These are phyloP conservation scores for Galerucella calmariensis DNA, from an alignment of 2,888 invertebrate species.

Conservation along the genomic window DNA sequence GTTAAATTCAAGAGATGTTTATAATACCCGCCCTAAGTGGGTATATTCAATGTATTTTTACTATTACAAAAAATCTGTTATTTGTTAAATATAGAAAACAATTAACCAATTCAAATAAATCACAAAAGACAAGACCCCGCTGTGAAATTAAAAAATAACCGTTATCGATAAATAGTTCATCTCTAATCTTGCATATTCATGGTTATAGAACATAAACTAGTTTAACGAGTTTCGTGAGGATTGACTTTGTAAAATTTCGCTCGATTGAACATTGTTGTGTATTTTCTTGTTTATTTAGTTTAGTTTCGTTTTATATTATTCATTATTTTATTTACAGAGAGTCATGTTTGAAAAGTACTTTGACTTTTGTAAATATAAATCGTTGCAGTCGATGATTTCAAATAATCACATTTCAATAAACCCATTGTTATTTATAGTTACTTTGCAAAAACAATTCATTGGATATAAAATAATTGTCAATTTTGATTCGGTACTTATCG, in stretches of 20 bases:
- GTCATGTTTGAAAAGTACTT: neutral
- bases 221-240: slow-evolving; percentile 54
- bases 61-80: too few relatives aligned
- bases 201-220: slow-evolving; percentile 58
- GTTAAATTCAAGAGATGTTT: too few relatives aligned
- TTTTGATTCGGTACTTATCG: neutral
- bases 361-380: neutral
- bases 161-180: neutral
- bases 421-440: slow-evolving; percentile 1
- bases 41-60: too few relatives aligned
- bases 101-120: neutral
- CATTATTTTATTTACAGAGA: neutral
- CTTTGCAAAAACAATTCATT: neutral
- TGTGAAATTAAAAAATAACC: slow-evolving; percentile 3
- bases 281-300: slow-evolving; percentile 18
- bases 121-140: neutral
- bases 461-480: neutral
- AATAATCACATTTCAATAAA: slow-evolving; percentile 8
- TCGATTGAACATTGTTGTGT: slow-evolving; percentile 33
- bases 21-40: too few relatives aligned
- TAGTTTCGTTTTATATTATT: slow-evolving; percentile 3
- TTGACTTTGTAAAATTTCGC: slow-evolving; percentile 36
- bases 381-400: slow-evolving; percentile 8
- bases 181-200: slow-evolving; percentile 54
- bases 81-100: neutral